Evolutionary conservation across 2,113 vertebrate species (phyloP), one percentile per base, ranked within the genome.

Genomic region (Dinomys branickii): DNA sequence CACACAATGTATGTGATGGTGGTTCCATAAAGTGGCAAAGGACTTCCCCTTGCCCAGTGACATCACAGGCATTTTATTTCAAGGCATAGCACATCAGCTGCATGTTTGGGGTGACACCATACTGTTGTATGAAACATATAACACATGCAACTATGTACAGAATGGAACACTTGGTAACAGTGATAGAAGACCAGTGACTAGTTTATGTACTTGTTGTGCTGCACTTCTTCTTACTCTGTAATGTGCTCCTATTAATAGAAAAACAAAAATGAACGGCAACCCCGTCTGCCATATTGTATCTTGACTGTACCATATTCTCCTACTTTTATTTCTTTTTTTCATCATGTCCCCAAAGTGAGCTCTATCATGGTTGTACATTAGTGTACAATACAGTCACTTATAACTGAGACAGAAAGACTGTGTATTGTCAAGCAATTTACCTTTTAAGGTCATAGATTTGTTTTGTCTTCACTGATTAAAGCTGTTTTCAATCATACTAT

Each of bases 241-340:
- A 16, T 7, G 5, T 58, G 20, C 16, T 10, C 16, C n/a, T 50
- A 35, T 30, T 81, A 44, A 28, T 44, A 26, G 13, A 38, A 11
- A 54, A 56, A 61, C 22, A 26, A 30, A n/a, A n/a, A 14, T 56
- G 4, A 9, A 28, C 22, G 26, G 1, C 58, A 22, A 47, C 20
- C 1, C 41, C 30, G 35, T 12, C 30, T 2, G 5, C 30, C 3
- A 0, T 1, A 2, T 47, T 61, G 30, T n/a, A 50, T 20, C 50
- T 30, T 56, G 2, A 38, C 16, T 56, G 0, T 8, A 56, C 38
- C 14, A 20, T 10, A 35, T 30, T 54, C 38, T 47, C 52, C 47
- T 59, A 59, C 28, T 20, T 58, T 77, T 52, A 56, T 19, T 13
- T 73, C 7, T 7, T n/a, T 61, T 13, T 13, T 47, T 33, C 14